Evolutionary conservation across 1,140 invertebrate genomes (phyloP).

Genomic region (Bathynomus jamesi): DNA sequence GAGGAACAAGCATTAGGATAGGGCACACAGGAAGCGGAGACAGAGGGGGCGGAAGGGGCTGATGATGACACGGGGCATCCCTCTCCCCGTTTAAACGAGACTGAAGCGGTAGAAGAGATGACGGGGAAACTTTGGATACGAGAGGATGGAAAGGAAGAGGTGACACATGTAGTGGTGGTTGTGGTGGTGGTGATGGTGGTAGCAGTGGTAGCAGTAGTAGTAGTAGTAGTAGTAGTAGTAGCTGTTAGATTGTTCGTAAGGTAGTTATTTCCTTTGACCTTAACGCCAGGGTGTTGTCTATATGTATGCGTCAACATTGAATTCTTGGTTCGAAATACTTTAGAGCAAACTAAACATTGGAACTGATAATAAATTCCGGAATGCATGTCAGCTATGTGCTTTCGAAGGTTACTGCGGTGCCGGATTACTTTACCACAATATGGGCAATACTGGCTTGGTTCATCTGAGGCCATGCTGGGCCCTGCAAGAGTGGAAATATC

Average conservation of each 20-base stretch:
- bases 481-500: constrained; percentile 33
- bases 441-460: constrained; percentile 27
- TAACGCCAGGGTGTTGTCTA: constrained; percentile 31
- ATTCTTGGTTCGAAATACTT: constrained; percentile 32
- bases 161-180: constrained; percentile 6
- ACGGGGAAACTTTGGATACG: not conserved
- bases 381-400: constrained; percentile 33
- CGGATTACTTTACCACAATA: constrained; percentile 34
- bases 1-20: constrained; percentile 1
- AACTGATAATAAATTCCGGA: constrained; percentile 33
- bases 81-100: not conserved
- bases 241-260: constrained; percentile 18
- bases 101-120: not conserved
- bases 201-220: too few species aligned
- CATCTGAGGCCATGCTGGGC: constrained; percentile 23
- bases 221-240: constrained; percentile 19
- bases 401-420: constrained; percentile 32
- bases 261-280: constrained; percentile 27
- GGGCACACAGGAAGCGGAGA: not conserved
- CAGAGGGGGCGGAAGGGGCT: not conserved
- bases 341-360: constrained; percentile 22
- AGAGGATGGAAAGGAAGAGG: constrained; percentile 1
- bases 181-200: too few species aligned
- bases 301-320: constrained; percentile 33
- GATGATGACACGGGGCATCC: not conserved